A percentile compares a stretch with the other conserved stretches of the same genome.
phyloP scores from a whole-genome alignment of 2,113 vertebrate genomes.

The Artemisiospiza belli region DNA sequence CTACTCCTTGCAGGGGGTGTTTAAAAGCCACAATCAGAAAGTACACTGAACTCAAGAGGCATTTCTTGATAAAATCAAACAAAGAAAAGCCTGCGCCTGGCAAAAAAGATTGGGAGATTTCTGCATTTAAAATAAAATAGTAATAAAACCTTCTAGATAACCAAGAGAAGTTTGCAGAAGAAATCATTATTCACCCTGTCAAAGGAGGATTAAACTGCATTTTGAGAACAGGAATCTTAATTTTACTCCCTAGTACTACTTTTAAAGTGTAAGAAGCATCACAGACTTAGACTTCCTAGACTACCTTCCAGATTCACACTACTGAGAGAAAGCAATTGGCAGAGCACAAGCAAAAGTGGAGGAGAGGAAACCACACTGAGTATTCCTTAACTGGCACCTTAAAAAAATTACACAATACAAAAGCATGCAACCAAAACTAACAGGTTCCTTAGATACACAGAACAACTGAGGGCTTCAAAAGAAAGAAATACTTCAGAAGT shows the following conservation, averaged over 20 bases:
- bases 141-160: neutral
- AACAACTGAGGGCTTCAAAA: accelerated
- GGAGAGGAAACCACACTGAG: neutral
- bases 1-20: neutral
- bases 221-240: neutral
- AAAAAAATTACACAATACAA: neutral
- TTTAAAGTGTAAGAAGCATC: neutral
- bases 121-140: neutral
- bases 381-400: neutral
- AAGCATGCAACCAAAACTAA: neutral
- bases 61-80: neutral
- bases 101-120: neutral
- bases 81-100: neutral
- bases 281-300: neutral
- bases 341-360: neutral
- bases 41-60: neutral
- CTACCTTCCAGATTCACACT: neutral
- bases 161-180: neutral
- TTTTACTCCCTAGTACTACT: neutral
- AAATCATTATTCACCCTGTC: neutral
- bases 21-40: neutral
- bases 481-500: neutral
- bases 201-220: neutral
- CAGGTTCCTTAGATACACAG: neutral
- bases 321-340: neutral